phyloP scores from a whole-genome alignment of 1,140 invertebrate genomes.

The Pemphigus obesinymphae region DNA sequence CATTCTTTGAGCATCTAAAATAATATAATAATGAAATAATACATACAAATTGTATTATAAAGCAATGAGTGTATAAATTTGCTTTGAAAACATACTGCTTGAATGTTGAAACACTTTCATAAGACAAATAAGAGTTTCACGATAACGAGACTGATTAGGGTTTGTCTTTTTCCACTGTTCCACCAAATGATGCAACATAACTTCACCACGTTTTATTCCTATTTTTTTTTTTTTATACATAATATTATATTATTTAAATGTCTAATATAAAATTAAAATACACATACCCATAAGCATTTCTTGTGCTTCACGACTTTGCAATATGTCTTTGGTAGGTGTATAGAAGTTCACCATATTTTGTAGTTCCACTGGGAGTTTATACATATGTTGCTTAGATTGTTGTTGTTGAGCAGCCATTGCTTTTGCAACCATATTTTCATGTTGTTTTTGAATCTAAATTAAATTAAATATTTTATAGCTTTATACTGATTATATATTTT shows the following conservation, averaged over 20 bases:
- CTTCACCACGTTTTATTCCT: conserved; percentile 66
- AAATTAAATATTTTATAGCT: background rate
- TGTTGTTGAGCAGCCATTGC: conserved; percentile 30
- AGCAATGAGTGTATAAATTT: too few relatives aligned
- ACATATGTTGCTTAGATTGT: conserved; percentile 42
- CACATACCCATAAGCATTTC: conserved; percentile 63
- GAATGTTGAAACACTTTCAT: conserved; percentile 52
- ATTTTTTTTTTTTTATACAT: too few relatives aligned
- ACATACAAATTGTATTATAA: background rate
- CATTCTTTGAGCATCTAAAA: conserved; percentile 32
- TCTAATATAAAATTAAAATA: conserved; percentile 23
- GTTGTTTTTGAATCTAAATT: conserved; percentile 41
- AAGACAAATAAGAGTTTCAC: conserved; percentile 67
- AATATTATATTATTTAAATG: background rate
- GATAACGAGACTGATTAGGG: conserved; percentile 63
- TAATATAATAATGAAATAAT: background rate
- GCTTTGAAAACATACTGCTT: conserved; percentile 3
- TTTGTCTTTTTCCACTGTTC: conserved; percentile 69
- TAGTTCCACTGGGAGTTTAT: conserved; percentile 56
- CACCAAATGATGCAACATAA: conserved; percentile 66
- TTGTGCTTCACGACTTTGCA: conserved; percentile 67
- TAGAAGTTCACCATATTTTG: conserved; percentile 56
- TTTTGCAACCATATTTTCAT: conserved; percentile 31
- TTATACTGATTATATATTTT: too few relatives aligned
- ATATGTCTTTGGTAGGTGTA: conserved; percentile 56